These are phyloP conservation scores for Melanogrammus aeglefinus DNA, from an alignment of 2,797 vertebrate species.

Conservation along the genomic window DNA sequence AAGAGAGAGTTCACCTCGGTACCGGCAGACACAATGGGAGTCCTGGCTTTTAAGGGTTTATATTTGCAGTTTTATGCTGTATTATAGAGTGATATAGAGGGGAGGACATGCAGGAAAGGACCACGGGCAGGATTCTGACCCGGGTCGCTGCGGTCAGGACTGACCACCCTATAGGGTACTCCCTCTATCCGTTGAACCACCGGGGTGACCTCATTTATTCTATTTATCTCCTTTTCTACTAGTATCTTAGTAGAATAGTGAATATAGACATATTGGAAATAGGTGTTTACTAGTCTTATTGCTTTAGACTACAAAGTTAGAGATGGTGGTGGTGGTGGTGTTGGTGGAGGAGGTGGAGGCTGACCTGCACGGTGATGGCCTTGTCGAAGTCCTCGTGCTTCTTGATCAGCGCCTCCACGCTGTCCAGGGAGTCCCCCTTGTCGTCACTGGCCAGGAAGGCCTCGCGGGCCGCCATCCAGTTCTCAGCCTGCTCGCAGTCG, in stretches of 20 bases:
- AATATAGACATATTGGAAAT: neutral
- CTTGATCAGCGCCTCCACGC: constrained; percentile 97
- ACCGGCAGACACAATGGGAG: neutral
- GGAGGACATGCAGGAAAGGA: too few species aligned
- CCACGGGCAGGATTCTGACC: too few species aligned
- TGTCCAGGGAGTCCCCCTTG: constrained; percentile 96
- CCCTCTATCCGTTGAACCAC: too few species aligned
- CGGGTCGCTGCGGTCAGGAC: too few species aligned
- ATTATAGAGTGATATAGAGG: too few species aligned
- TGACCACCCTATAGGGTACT: too few species aligned
- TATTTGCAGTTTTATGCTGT: neutral
- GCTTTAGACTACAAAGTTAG: neutral
- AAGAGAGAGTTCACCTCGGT: neutral
- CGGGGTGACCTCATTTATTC: neutral
- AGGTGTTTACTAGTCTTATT: neutral
- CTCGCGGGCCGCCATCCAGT: constrained; percentile 99
- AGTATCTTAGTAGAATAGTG: neutral
- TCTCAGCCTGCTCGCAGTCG: constrained; percentile 98
- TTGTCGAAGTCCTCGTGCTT: constrained; percentile 99
- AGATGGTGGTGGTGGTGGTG: too few species aligned
- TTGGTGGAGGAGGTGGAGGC: neutral
- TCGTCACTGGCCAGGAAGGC: constrained; percentile 97
- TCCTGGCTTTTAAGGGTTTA: neutral
- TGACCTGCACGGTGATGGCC: constrained; percentile 97
- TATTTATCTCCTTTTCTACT: too few species aligned